Evolutionary conservation across 1,140 invertebrate genomes (phyloP), one percentile per base, ranked within the genome.

Genomic region (Ceratosolen fusciceps): DNA sequence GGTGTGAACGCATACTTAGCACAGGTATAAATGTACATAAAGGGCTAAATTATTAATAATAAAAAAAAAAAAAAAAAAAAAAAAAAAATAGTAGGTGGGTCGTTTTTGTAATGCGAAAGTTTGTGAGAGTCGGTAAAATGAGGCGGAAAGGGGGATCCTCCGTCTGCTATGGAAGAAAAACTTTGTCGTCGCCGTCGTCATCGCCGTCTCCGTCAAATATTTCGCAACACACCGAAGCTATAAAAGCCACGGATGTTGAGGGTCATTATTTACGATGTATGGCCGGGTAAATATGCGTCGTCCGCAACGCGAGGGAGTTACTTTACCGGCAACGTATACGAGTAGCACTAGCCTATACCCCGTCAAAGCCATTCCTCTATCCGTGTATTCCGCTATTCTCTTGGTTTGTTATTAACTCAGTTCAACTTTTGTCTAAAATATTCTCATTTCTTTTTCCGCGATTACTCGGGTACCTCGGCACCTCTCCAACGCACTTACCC

Each of bases 211-310:
- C 26, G 26, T 60, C 26, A 29, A 19, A 26, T 58, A 39, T 67
- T 67, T n/a, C 9, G 21, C n/a, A n/a, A 19, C 5, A 1, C 72
- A 77, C 31, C 77, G 80, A 83, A 81, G 79, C 75, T 71, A 81
- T 81, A 74, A 81, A 81, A 81, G 39, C 31, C 12, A 26, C 43
- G 39, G 56, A 34, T 37, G 4, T 60, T 81, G 58, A 70, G 77
- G 75, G 78, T 78, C 81, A 72, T 80, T 85, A 83, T 85, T 85
- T 83, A 83, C 80, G 80, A 67, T 37, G 47, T 52, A 31, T 62
- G 74, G 74, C 56, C 71, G 81, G n/a, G 82, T 85, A 83, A 85
- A 85, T 85, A 83, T 83, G 81, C 84, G 83, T 80, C 83, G n/a
- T 12, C 16, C 12, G 26, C 43, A 43, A 29, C 3, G 71, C 16